Base-by-base conservation (phyloP, 1,140 invertebrate species). In the Acyrthosiphon pisum region DNA sequence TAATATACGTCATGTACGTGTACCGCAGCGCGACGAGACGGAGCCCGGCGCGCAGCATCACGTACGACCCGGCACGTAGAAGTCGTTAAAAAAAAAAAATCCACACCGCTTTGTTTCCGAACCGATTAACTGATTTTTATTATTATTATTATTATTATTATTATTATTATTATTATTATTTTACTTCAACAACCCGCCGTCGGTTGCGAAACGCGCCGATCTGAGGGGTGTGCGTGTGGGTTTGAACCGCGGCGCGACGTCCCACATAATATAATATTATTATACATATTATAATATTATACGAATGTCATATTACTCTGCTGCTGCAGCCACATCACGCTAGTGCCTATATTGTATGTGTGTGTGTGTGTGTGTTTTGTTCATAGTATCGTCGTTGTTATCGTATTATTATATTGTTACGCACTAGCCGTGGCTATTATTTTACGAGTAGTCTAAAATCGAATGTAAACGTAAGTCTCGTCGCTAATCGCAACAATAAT, bases 121-220 rank as follows among this genome's bases (percentile, higher is more conserved):
- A 81, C 41, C 90, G 60, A 91, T 91, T 91, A 91, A 81, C 53
- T 30, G 90, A 91, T 91, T 76, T 90, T 37, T 53, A 68, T 68
- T 68, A 68, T 53, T 90, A 14, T 26, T 60, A 60, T 30, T 30
- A 46, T 41, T 41, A 22, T 53, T 90, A 14, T 26, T 60, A 60
- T 30, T 30, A 46, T 41, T 41, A 22, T 53, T 53, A 22, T n/a
- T 48, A 48, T 11, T 48, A 48, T n/a, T 90, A 6, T 37, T 60
- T 9, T 30, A n/a, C 90, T n/a, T 41, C 44, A n/a, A 76, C 90
- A 44, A 48, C 26, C 60, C 44, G 37, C 9, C 7, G 44, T 20
- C 7, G 7, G 26, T 90, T 22, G 35, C 89, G 89, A 90, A 68
- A 53, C 87, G n/a, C 26, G n/a, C 26, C 86, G 48, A 35, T 53